phyloP scores from a whole-genome alignment of 2,888 invertebrate genomes.

The Athalia rosae region DNA sequence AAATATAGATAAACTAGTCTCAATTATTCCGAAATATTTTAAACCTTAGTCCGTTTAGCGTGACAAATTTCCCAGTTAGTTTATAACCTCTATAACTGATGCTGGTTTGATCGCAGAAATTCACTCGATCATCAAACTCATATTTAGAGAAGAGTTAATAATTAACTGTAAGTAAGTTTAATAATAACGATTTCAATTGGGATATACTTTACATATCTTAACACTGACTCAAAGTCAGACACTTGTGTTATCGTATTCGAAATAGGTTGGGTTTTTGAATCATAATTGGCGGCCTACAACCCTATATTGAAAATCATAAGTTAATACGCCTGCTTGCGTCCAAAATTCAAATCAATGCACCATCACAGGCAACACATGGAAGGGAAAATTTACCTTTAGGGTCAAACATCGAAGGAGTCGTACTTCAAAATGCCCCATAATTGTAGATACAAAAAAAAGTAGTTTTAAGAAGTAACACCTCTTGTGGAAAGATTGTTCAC shows the following conservation, averaged over 20 bases:
- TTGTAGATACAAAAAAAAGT: too few relatives aligned
- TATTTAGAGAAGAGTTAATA: conserved; percentile 4
- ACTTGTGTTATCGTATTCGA: neutral
- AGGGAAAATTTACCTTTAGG: too few relatives aligned
- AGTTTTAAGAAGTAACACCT: too few relatives aligned
- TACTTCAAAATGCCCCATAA: too few relatives aligned
- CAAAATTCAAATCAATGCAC: too few relatives aligned
- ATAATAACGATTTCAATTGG: neutral
- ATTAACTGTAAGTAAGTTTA: neutral
- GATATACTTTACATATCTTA: neutral
- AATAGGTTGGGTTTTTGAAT: conserved; percentile 22
- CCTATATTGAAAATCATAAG: conserved; percentile 7
- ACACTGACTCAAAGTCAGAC: neutral
- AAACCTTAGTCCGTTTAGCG: neutral
- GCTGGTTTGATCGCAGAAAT: conserved; percentile 5
- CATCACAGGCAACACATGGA: neutral
- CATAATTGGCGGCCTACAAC: conserved; percentile 21
- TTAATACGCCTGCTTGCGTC: neutral
- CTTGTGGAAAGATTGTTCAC: too few relatives aligned
- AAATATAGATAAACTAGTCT: neutral
- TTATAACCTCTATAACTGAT: neutral
- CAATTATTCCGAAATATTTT: neutral
- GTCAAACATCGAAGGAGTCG: too few relatives aligned
- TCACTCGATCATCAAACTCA: conserved; percentile 22
- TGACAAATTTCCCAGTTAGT: neutral